Evolutionary conservation across 2,888 invertebrate genomes (phyloP).

Genomic region (Eupithecia centaureata): DNA sequence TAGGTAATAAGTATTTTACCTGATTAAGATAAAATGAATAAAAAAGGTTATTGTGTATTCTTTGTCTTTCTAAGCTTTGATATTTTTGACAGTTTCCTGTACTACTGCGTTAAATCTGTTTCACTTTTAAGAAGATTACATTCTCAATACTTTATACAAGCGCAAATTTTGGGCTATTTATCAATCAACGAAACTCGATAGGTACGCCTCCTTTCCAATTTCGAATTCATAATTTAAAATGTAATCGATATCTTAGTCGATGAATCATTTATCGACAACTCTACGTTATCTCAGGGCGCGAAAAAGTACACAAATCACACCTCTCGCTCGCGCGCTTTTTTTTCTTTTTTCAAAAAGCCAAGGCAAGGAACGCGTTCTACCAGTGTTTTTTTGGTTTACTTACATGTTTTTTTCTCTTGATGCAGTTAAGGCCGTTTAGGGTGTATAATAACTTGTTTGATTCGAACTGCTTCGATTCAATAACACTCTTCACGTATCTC

Average conservation of each 20-base stretch:
- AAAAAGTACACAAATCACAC: slow-evolving; percentile 81
- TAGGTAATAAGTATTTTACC: too few species aligned
- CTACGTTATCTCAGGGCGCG: slow-evolving; percentile 69
- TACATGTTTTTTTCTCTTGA: slow-evolving; percentile 53
- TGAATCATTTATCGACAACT: slow-evolving; percentile 67
- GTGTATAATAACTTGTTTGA: slow-evolving; percentile 50
- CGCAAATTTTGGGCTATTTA: slow-evolving; percentile 26
- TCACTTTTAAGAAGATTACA: background rate
- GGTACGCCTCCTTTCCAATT: slow-evolving; percentile 40
- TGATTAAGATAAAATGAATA: too few species aligned
- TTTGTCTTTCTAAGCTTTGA: background rate
- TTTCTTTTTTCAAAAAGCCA: slow-evolving; percentile 52
- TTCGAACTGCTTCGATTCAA: slow-evolving; percentile 29
- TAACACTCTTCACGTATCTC: slow-evolving; percentile 21
- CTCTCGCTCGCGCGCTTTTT: slow-evolving; percentile 59
- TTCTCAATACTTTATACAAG: slow-evolving; percentile 18
- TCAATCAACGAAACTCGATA: slow-evolving; percentile 40
- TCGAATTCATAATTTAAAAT: slow-evolving; percentile 49
- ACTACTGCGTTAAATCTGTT: background rate
- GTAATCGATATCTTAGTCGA: slow-evolving; percentile 66
- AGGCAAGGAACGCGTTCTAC: slow-evolving; percentile 68
- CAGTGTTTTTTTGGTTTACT: slow-evolving; percentile 49
- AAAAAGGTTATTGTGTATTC: too few species aligned
- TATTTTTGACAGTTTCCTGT: background rate
- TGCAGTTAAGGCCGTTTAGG: slow-evolving; percentile 64